A percentile compares a stretch with the other conserved stretches of the same genome.
Conservation (phyloP, 2,888 invertebrate species). For the Pterobdella sp. region DNA sequence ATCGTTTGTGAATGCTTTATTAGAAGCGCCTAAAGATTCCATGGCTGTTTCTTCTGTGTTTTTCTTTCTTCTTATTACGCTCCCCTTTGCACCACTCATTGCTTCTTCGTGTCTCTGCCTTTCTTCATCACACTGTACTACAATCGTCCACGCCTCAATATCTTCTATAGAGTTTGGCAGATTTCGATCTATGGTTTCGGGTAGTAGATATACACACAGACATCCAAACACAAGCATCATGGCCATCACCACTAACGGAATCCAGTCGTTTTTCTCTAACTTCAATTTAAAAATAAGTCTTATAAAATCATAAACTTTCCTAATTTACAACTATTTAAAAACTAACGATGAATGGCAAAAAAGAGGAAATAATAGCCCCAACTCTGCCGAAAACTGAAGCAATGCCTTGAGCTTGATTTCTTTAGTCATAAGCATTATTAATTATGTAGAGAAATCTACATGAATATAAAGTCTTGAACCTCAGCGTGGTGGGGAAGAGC, state of each 20-base stretch:
- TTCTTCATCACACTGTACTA: not conserved
- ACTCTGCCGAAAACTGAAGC: constrained; percentile 47
- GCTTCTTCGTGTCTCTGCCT: too few relatives aligned
- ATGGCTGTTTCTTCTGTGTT: too few relatives aligned
- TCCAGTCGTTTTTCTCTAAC: constrained; percentile 33
- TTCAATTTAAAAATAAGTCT: too few relatives aligned
- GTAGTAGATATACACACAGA: constrained; percentile 37
- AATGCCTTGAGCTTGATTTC: constrained; percentile 46
- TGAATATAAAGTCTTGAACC: too few relatives aligned
- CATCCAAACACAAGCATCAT: constrained; percentile 37
- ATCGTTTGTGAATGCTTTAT: too few relatives aligned
- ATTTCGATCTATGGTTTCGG: constrained; percentile 40
- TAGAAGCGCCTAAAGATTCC: too few relatives aligned
- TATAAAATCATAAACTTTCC: too few relatives aligned
- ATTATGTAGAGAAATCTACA: too few relatives aligned
- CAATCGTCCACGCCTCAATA: constrained; percentile 36
- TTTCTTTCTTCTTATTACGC: too few relatives aligned
- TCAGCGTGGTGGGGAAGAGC: constrained; percentile 40
- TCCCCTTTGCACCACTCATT: too few relatives aligned
- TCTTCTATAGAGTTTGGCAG: constrained; percentile 43
- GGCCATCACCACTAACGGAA: constrained; percentile 39
- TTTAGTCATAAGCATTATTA: too few relatives aligned
- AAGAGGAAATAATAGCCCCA: constrained; percentile 46
- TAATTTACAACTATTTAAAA: too few relatives aligned
- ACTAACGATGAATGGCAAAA: constrained; percentile 46